A percentile compares a stretch with the other conserved stretches of the same genome.
These are phyloP conservation scores for Brachynemurus nebulosus DNA, from an alignment of 2,888 invertebrate genomes.

Conservation along the genomic window DNA sequence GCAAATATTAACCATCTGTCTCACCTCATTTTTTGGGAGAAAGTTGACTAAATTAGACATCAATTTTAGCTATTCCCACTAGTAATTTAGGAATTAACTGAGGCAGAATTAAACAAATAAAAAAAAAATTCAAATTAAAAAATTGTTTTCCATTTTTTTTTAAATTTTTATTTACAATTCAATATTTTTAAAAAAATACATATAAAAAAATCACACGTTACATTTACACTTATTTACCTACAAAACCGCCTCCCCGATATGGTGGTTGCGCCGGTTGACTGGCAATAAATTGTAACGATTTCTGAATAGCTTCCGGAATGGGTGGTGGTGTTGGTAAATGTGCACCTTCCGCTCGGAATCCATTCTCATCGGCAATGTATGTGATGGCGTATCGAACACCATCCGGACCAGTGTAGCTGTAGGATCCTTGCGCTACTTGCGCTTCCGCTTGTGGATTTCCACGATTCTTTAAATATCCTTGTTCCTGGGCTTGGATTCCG, in stretches of 20 bases:
- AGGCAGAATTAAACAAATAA: too few relatives aligned
- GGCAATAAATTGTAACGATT: slow-evolving; percentile 18
- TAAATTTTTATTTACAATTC: not conserved
- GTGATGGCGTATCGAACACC: slow-evolving; percentile 39
- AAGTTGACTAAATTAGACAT: too few relatives aligned
- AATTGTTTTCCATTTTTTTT: not conserved
- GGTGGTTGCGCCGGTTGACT: slow-evolving; percentile 14
- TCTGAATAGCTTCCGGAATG: slow-evolving; percentile 20
- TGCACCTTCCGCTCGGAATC: slow-evolving; percentile 34
- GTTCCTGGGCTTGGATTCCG: slow-evolving; percentile 55
- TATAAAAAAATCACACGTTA: not conserved
- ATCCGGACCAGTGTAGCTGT: slow-evolving; percentile 43
- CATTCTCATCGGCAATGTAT: slow-evolving; percentile 36
- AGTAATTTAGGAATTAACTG: too few relatives aligned
- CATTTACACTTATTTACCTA: not conserved
- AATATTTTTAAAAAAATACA: slow-evolving; percentile 1
- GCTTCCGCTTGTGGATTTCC: slow-evolving; percentile 26
- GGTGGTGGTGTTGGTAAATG: slow-evolving; percentile 35
- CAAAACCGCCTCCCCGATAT: not conserved
- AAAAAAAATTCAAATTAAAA: not conserved
- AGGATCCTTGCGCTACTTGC: slow-evolving; percentile 40
- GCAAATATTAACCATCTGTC: too few relatives aligned
- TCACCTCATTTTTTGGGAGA: too few relatives aligned
- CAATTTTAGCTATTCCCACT: too few relatives aligned
- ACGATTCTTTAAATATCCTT: slow-evolving; percentile 30